These are phyloP conservation scores for honey bee (Apis mellifera) DNA, from an alignment of 1,140 invertebrate genomes.

Conservation along the genomic window Amel_HAv3.1 CM009932.2:12415501-12416000, in stretches of 20 bases:
- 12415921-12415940: constrained; percentile 51
- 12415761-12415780: constrained; percentile 25
- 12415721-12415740: constrained; percentile 60
- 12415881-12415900: constrained; percentile 68
- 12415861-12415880: constrained; percentile 69
- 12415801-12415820: constrained; percentile 57
- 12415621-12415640: background rate
- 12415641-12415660: background rate
- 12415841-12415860: constrained; percentile 10
- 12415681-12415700: constrained; percentile 54
- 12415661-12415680: constrained; percentile 17
- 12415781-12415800: constrained; percentile 40
- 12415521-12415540: constrained; percentile 6
- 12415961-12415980: constrained; percentile 28
- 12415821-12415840: constrained; percentile 64
- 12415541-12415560: background rate
- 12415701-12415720: constrained; percentile 55
- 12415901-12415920: constrained; percentile 74
- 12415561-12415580: background rate
- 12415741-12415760: constrained; percentile 22
- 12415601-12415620: background rate
- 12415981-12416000: constrained; percentile 31
- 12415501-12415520: background rate
- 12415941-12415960: constrained; percentile 42
- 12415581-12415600: background rate